Conservation (phyloP, 2,888 invertebrate genomes). For the Blastobasis adustella region DNA sequence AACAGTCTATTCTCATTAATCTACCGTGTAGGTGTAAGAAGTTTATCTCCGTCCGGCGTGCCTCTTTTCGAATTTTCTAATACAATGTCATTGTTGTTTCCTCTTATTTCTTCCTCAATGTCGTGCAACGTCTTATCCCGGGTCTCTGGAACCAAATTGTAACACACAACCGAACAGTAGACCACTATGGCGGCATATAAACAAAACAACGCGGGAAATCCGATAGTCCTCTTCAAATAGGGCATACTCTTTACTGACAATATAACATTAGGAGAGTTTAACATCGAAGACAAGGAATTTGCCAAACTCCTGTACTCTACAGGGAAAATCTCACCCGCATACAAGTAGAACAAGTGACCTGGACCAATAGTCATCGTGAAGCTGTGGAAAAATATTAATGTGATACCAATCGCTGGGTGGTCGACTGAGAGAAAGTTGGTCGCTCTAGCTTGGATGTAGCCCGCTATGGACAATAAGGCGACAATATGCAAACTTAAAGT, state of each 20-base stretch:
- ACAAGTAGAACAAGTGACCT: slow-evolving; percentile 79
- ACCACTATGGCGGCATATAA: slow-evolving; percentile 75
- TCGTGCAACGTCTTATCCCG: slow-evolving; percentile 79
- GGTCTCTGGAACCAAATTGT: slow-evolving; percentile 79
- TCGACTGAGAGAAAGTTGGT: slow-evolving; percentile 38
- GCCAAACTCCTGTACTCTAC: slow-evolving; percentile 77
- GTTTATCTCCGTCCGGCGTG: no score
- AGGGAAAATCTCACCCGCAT: slow-evolving; percentile 80
- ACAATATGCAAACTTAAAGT: slow-evolving; percentile 75
- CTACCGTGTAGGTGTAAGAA: no score
- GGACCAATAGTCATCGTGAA: slow-evolving; percentile 75
- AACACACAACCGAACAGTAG: slow-evolving; percentile 64
- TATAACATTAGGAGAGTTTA: slow-evolving; percentile 78
- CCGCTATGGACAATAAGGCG: slow-evolving; percentile 72
- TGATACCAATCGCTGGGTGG: slow-evolving; percentile 63
- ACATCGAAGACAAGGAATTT: slow-evolving; percentile 77
- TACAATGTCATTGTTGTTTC: slow-evolving; percentile 7
- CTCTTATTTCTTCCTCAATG: slow-evolving; percentile 75
- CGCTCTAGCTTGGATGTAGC: slow-evolving; percentile 51
- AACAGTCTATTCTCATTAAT: no score
- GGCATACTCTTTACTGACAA: slow-evolving; percentile 79
- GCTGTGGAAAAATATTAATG: slow-evolving; percentile 71
- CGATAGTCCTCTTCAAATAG: slow-evolving; percentile 60
- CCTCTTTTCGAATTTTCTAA: no score
- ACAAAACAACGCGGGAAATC: slow-evolving; percentile 74